Evolutionary conservation across 2,888 invertebrate genomes (phyloP), one percentile per base, ranked within the genome.

Genomic region (Ditula angustiorana): DNA sequence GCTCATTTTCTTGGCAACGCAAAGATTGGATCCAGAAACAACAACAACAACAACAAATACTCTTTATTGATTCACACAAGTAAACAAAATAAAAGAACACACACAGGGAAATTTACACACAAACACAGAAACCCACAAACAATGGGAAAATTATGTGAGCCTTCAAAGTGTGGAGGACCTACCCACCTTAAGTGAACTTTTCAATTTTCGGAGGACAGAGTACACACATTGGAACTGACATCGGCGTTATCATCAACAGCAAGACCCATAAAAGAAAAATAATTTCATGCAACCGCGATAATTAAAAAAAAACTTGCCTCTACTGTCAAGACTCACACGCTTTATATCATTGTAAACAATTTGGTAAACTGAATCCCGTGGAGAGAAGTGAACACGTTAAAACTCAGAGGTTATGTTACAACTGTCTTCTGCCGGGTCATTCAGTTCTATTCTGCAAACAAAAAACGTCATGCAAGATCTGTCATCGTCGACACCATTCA

Each of bases 221-320:
- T 41, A 41, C 41, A 41, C 16, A 41, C 10, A 5, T n/a, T 41
- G 41, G 41, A 41, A 13, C 41, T 41, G 5, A 41, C 41, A n/a
- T 41, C 41, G 13, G 13, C 41, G 3, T 41, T 13, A 13, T 41
- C 41, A n/a, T 8, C 7, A 2, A 2, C 30, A 7, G 11, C 10
- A 11, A n/a, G n/a, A n/a, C n/a, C n/a, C 13, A n/a, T n/a, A n/a
- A 13, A n/a, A 74, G 71, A 37, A 66, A 30, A 35, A 56, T 71
- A 16, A 24, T 68, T 47, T 68, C 59, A 59, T 24, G 35, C 16
- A n/a, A 46, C 5, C 21, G 49, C 10, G 21, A n/a, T n/a, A 28
- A 60, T 61, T 2, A 64, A 35, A 16, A 41, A 49, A 21, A 55
- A 23, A 16, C 50, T 37, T 57, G 37, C 16, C 5, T 41, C 28